phyloP scores from a whole-genome alignment of 2,113 vertebrate species.

The Apteryx owenii region DNA sequence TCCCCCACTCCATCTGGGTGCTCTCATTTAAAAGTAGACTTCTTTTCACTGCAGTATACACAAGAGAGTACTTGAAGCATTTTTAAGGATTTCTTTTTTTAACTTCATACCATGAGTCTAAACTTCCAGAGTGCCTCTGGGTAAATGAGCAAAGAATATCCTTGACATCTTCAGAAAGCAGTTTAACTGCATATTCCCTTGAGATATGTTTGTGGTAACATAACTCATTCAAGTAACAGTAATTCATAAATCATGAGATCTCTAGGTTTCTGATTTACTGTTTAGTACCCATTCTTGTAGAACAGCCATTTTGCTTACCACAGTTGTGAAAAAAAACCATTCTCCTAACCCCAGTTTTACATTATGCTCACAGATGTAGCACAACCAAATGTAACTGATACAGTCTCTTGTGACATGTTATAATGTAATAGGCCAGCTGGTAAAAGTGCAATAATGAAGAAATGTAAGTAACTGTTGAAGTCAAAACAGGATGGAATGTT shows the following conservation, averaged over 20 bases:
- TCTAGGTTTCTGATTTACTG: not conserved
- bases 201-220: not conserved
- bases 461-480: constrained; percentile 17
- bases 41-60: not conserved
- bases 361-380: not conserved
- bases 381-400: constrained; percentile 40
- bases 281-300: not conserved
- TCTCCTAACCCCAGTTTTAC: not conserved
- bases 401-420: not conserved
- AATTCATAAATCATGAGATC: not conserved
- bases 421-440: constrained; percentile 35
- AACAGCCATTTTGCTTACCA: not conserved
- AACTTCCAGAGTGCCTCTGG: not conserved
- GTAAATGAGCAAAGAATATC: not conserved
- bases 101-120: not conserved
- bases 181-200: not conserved
- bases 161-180: not conserved
- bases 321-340: not conserved
- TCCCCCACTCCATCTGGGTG: not conserved
- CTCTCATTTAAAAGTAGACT: not conserved
- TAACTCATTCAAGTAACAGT: not conserved
- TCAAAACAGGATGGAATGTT: not conserved
- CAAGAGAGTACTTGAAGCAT: not conserved
- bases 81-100: not conserved
- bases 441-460: constrained; percentile 39